Evolutionary conservation across 2,888 invertebrate species (phyloP), one percentile per base, ranked within the genome.

Genomic region (Drosophila suboccidentalis): DNA sequence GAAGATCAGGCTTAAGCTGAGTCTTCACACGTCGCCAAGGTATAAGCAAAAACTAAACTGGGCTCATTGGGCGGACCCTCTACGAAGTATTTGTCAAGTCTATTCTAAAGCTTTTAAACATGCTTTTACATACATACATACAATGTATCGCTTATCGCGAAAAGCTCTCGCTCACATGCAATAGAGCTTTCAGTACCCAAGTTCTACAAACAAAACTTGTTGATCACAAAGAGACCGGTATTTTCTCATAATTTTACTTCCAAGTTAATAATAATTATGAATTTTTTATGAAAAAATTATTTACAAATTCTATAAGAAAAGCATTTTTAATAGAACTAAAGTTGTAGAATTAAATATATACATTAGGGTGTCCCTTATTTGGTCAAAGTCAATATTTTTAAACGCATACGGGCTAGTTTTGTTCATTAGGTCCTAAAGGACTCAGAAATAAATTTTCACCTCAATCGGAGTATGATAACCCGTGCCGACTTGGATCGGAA

Each of bases 1-100:
- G 5, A 53, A 17, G 22, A 39, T 9, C 4, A 3, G 43, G 4
- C 29, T 26, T 10, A 17, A 41, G n/a, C 5, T 51, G 22, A 15
- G 54, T 11, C 44, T 59, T 44, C 49, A 50, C 61, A 44, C 15
- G 38, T 41, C 32, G 5, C 6, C 54, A 51, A 39, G 44, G 60
- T 46, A 9, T n/a, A 8, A 19, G n/a, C 43, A 6, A 17, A 47
- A 49, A 77, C 77, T 77, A 58, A 77, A 47, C 49, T 11, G 22
- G 15, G 34, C 29, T 51, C 22, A 29, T 36, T 13, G 15, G 10
- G n/a, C 3, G 3, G 13, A 47, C 22, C 2, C 15, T 47, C 32
- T 13, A 15, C 22, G 17, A n/a, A 41, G 17, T 43, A 22, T 13
- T 13, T 50, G 15, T 59, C 43, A 32, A 51, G n/a, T 5, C 19